Evolutionary conservation across 2,888 invertebrate genomes (phyloP), one percentile per base, ranked within the genome.

Genomic region (Epicampocera succincta): DNA sequence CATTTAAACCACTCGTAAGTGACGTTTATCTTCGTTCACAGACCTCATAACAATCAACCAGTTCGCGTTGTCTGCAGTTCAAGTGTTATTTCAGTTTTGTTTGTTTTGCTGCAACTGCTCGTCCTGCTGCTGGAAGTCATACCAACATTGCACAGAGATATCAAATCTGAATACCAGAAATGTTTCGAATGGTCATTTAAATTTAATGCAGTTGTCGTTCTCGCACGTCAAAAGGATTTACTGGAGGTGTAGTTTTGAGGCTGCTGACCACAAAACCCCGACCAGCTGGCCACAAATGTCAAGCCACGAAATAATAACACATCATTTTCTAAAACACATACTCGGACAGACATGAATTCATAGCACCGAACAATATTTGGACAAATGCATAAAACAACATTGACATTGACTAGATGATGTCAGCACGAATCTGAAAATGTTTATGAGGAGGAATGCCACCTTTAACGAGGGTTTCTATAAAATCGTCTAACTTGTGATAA

Each of bases 21-120:
- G 1, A 8, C 8, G 8, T 9, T 33, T 33, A 9, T 33, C 6
- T 33, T 5, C 33, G 1, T 33, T 33, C 33, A 29, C 29, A 29
- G 6, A 74, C 71, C 25, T n/a, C n/a, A n/a, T n/a, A n/a, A n/a
- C n/a, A n/a, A n/a, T n/a, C n/a, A n/a, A n/a, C n/a, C n/a, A 54
- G 69, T 46, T 44, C 21, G 13, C n/a, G 9, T 74, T 76, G 44
- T 68, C 50, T 78, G 65, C 50, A 33, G 69, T 69, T 19, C 54
- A 74, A 54, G 46, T 82, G 74, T 82, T 82, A 71, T 82, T 82
- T 78, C 82, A 82, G 82, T 82, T 78, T 17, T 82, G 82, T 82
- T 78, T 82, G 61, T 71, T 60, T 78, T 82, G 13, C 40, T 52
- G 46, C 63, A 63, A 52, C 73, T 13, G 5, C 21, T 44, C 17